These are phyloP conservation scores for Dryobotodes eremita DNA, from an alignment of 2,888 invertebrate genomes.

Conservation along the genomic window DNA sequence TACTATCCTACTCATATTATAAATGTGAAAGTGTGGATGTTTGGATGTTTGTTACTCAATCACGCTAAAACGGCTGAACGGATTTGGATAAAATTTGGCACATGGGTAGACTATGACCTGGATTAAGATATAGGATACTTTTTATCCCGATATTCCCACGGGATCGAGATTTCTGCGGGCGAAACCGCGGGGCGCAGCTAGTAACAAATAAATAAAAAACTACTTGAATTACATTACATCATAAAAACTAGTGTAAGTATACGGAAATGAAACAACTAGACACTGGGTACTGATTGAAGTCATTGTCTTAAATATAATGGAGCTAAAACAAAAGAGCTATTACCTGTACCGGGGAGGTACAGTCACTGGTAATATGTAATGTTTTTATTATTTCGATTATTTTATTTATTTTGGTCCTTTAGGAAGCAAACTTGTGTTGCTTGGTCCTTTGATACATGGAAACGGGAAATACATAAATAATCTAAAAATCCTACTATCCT, in stretches of 20 bases:
- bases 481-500: too few species aligned
- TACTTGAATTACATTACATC: slow-evolving; percentile 20
- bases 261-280: slow-evolving; percentile 45
- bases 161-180: too few species aligned
- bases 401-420: slow-evolving; percentile 2
- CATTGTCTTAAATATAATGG: slow-evolving; percentile 53
- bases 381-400: not conserved
- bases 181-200: too few species aligned
- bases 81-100: too few species aligned
- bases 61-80: too few species aligned
- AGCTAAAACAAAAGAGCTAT: slow-evolving; percentile 45
- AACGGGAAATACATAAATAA: too few species aligned
- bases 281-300: not conserved
- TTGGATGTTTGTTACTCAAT: too few species aligned
- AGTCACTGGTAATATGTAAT: not conserved
- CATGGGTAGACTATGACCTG: too few species aligned
- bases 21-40: too few species aligned
- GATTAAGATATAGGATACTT: too few species aligned
- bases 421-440: not conserved
- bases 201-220: not conserved
- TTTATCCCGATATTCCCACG: too few species aligned
- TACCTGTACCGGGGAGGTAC: slow-evolving; percentile 14
- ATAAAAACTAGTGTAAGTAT: not conserved
- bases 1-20: too few species aligned
- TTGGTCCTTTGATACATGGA: not conserved